Percentiles rank a stretch among this genome's conserved stretches.
Evolutionary conservation across 2,113 vertebrate species (phyloP).

Genomic region (Meleagris gallopavo): DNA sequence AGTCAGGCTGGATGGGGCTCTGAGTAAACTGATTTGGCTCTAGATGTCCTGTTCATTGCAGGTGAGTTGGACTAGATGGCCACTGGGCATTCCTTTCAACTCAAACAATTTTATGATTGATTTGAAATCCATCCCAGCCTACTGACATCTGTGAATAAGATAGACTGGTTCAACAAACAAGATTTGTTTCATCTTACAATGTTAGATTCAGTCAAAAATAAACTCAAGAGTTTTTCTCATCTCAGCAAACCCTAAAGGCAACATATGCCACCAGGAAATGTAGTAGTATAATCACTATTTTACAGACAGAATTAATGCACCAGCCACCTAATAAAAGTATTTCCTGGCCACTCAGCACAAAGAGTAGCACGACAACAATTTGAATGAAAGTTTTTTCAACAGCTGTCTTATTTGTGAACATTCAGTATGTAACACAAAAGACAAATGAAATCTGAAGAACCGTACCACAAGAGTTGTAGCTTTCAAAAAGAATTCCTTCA

Average conservation of each 20-base stretch:
- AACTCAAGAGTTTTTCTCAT: not conserved
- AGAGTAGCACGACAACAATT: not conserved
- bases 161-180: not conserved
- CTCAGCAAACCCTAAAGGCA: not conserved
- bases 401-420: not conserved
- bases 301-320: not conserved
- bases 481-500: not conserved
- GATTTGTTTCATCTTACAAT: not conserved
- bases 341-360: not conserved
- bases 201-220: not conserved
- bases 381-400: not conserved
- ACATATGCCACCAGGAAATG: not conserved
- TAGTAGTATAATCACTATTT: not conserved
- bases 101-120: not conserved
- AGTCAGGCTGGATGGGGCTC: too few relatives aligned
- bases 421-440: not conserved
- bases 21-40: too few relatives aligned
- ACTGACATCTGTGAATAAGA: not conserved
- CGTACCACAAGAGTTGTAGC: not conserved
- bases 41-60: too few relatives aligned
- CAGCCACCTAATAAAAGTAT: not conserved
- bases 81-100: too few relatives aligned
- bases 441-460: not conserved
- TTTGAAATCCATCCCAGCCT: not conserved
- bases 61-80: too few relatives aligned